Conservation (phyloP, 92 coral and sea anemone species). For the Bergia sp. region DNA sequence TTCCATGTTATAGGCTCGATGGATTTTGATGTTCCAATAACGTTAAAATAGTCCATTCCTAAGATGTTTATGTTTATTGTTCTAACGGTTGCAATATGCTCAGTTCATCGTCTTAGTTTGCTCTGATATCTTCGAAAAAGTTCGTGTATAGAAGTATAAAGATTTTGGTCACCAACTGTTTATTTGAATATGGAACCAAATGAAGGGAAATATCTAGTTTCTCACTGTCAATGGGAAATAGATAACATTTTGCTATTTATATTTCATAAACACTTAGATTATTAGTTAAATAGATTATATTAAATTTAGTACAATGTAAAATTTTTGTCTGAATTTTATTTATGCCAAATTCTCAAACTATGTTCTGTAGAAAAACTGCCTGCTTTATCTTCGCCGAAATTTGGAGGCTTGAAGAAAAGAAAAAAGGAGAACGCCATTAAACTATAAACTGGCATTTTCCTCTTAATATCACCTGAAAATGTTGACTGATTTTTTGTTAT, state of each 20-base stretch:
- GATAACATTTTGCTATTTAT: too few relatives aligned
- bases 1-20: background rate
- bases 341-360: too few relatives aligned
- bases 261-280: too few relatives aligned
- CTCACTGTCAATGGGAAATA: background rate
- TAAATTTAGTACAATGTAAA: too few relatives aligned
- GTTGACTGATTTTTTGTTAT: background rate
- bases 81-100: too few relatives aligned
- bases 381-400: background rate
- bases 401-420: background rate
- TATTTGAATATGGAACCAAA: too few relatives aligned
- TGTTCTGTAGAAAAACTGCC: background rate
- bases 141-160: too few relatives aligned
- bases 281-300: too few relatives aligned
- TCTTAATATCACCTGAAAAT: background rate
- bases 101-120: too few relatives aligned
- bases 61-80: background rate
- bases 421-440: background rate
- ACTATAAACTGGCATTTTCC: background rate
- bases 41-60: background rate
- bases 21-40: background rate
- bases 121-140: too few relatives aligned
- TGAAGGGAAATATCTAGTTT: background rate
- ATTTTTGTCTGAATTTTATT: too few relatives aligned
- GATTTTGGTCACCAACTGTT: too few relatives aligned